Conservation (phyloP, 2,888 invertebrate genomes). For the Chrysolina haemoptera region DNA sequence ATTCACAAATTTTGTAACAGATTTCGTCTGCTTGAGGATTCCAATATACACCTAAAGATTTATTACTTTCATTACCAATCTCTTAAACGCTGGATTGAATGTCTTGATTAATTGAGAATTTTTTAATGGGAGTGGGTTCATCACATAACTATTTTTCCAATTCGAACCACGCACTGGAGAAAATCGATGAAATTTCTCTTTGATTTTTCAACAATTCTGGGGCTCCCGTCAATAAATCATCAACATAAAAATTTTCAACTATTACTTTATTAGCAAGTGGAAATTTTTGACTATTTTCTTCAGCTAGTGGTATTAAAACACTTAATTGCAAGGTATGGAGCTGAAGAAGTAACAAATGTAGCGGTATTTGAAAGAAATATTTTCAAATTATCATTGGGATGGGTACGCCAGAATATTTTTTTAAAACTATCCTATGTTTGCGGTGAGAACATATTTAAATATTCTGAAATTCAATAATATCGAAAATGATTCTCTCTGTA, state of each 20-base stretch:
- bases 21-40: neutral
- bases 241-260: constrained; percentile 45
- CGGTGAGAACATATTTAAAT: constrained; percentile 47
- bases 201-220: constrained; percentile 5
- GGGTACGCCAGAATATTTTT: constrained; percentile 49
- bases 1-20: neutral
- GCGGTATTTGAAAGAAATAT: constrained; percentile 42
- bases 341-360: constrained; percentile 47
- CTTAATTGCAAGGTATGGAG: constrained; percentile 57
- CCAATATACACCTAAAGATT: neutral
- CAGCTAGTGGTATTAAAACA: constrained; percentile 40
- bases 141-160: constrained; percentile 48
- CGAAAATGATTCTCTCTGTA: constrained; percentile 49
- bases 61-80: constrained; percentile 19
- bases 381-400: constrained; percentile 36
- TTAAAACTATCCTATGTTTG: constrained; percentile 51
- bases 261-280: constrained; percentile 40
- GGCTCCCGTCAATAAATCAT: constrained; percentile 46
- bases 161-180: constrained; percentile 31
- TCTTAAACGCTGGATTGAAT: neutral
- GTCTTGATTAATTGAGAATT: too few relatives aligned
- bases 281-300: constrained; percentile 26
- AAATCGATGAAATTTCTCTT: constrained; percentile 14
- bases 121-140: constrained; percentile 28
- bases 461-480: constrained; percentile 48